Evolutionary conservation across 2,797 vertebrate species (phyloP), one percentile per base, ranked within the genome.

Genomic region (Acipenser transmontanus): DNA sequence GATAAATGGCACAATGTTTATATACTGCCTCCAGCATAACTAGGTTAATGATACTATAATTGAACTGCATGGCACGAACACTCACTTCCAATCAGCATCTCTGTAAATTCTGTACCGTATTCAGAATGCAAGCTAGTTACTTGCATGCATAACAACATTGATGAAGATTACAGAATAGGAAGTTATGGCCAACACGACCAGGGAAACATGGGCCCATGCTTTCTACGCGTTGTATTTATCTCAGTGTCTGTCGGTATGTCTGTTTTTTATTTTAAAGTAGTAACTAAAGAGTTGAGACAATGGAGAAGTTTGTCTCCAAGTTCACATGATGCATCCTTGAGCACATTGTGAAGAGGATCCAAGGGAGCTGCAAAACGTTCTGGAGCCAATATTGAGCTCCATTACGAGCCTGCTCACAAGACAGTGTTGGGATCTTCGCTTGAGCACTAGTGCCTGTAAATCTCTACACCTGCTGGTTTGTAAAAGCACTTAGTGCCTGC

Each of bases 1-100:
- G 82, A 85, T 84, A 88, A 85, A 86, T 86, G 81, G 80, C 76
- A 76, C 57, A 9, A 77, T 80, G 82, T 81, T 85, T 81, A 84
- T 86, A 81, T 84, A 84, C 78, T 82, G 85, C 85, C 86, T 81
- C 80, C 68, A 78, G 86, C 82, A 56, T 66, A 72, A 79, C 56
- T 13, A 67, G 49, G 64, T 80, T 87, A 85, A 87, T 87, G 84
- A 86, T 84, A 80, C 82, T 78, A 76, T 86, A 86, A 85, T 87
- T 87, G 85, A 86, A 79, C 80, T 74, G 82, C 79, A 78, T 78
- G 12, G 74, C 76, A 84, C 81, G 34, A 82, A 81, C 81, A 78
- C 68, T 91, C 82, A 82, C 80, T 86, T 62, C 75, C 88, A 87
- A 82, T 88, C 85, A 84, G 72, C 78, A 84, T 89, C 80, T 74